Evolutionary conservation across 2,888 invertebrate species (phyloP).

Genomic region (Scotopteryx bipunctaria): DNA sequence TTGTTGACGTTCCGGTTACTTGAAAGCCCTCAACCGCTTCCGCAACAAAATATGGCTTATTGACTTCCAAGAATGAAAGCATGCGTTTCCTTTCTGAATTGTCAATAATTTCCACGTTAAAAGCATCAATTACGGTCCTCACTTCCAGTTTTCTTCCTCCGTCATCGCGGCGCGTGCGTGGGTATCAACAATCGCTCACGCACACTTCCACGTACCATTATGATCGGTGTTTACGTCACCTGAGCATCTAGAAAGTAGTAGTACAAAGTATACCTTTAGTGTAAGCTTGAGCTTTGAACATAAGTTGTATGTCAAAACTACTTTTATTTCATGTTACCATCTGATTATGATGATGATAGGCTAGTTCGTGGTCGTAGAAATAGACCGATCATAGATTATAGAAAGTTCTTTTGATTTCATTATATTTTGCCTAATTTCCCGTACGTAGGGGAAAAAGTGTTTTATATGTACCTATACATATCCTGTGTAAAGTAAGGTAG

Average conservation of each 20-base stretch:
- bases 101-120: conserved; percentile 8
- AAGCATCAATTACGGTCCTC: conserved; percentile 6
- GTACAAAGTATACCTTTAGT: too few relatives aligned
- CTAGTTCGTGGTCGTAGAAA: too few relatives aligned
- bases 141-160: conserved; percentile 30
- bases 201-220: conserved; percentile 40
- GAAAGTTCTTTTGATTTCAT: too few relatives aligned
- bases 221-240: conserved; percentile 32
- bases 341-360: too few relatives aligned
- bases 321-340: too few relatives aligned
- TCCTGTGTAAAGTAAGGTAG: too few relatives aligned
- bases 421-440: too few relatives aligned
- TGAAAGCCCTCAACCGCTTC: neutral
- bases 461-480: too few relatives aligned
- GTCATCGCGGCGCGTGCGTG: conserved; percentile 40
- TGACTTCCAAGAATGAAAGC: neutral
- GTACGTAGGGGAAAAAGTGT: too few relatives aligned
- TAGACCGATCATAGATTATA: too few relatives aligned
- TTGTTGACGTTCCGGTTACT: neutral
- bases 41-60: neutral
- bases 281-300: too few relatives aligned
- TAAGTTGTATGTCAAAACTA: too few relatives aligned
- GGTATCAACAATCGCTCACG: conserved; percentile 38
- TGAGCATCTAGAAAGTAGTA: conserved; percentile 19
- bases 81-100: conserved; percentile 4